Evolutionary conservation across 2,797 vertebrate species (phyloP), one percentile per base, ranked within the genome.

Genomic region (Cebuella pygmaea): DNA sequence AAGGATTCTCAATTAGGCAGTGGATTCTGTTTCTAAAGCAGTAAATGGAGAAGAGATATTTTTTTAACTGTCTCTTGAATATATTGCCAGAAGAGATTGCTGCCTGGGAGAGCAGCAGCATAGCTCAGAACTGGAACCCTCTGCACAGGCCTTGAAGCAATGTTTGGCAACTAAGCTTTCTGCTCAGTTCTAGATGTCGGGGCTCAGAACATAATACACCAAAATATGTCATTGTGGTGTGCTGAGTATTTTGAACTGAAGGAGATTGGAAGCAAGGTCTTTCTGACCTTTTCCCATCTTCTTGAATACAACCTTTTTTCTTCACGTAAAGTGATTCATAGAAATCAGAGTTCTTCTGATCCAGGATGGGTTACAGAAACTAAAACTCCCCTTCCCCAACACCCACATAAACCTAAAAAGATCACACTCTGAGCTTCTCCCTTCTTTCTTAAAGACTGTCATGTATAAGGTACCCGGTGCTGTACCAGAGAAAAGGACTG

Each of bases 21-120:
- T 88, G 52, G 93, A 96, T 98, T 97, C 97, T 97, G 95, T 96
- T 98, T 94, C 96, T 97, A 97, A 98, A 97, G 96, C 94, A 92
- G 94, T 96, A 98, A 98, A 82, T 96, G 96, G 94, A 85, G 61
- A 89, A 97, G 76, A 93, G 78, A 92, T 87, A 48, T 94, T 96
- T 98, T 92, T 95, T 92, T 67, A 96, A 94, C 97, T 94, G 82
- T 97, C 92, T 97, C 96, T 94, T 97, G 97, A 97, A 98, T 97
- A 95, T 94, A 95, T 95, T 88, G 92, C 96, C 78, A 55, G 26
- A 87, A 93, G 84, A 89, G 90, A 94, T 91, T 80, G 67, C 95
- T 76, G 80, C 88, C 81, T 85, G 1, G 1, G 46, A 90, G 78
- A 96, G 24, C 55, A 59, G 74, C 22, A 78, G 36, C 15, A 0